These are phyloP conservation scores for Cyanoderma ruficeps DNA, from an alignment of 2,113 vertebrate species.

Conservation along the genomic window DNA sequence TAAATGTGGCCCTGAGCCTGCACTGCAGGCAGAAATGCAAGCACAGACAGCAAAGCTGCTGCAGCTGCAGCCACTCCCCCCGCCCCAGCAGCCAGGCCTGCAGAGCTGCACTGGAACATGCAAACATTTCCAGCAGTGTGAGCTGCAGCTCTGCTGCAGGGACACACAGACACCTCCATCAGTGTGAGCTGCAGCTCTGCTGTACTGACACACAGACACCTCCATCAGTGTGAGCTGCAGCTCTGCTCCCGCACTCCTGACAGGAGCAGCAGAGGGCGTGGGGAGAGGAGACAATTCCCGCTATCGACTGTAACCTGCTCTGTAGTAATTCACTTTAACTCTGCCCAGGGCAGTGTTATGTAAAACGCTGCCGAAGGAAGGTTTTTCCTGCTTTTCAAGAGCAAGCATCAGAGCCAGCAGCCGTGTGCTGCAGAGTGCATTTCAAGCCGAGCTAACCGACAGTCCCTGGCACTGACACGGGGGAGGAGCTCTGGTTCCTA, in stretches of 20 bases:
- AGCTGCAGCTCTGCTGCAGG: not conserved
- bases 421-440: not conserved
- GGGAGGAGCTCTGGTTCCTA: slow-evolving; percentile 51
- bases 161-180: not conserved
- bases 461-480: not conserved
- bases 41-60: not conserved
- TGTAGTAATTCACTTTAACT: not conserved
- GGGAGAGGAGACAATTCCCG: not conserved
- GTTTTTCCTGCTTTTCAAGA: not conserved
- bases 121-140: not conserved
- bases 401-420: not conserved
- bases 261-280: not conserved
- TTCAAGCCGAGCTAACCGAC: not conserved
- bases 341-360: not conserved
- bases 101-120: not conserved
- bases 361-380: not conserved
- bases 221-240: not conserved
- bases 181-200: not conserved
- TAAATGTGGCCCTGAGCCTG: not conserved
- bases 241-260: not conserved
- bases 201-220: too few species aligned
- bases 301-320: not conserved
- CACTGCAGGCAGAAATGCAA: not conserved
- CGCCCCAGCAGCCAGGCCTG: not conserved
- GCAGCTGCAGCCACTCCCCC: not conserved